These are phyloP conservation scores for Drosophila melanica DNA, from an alignment of 1,140 invertebrate genomes.

Conservation along the genomic window DNA sequence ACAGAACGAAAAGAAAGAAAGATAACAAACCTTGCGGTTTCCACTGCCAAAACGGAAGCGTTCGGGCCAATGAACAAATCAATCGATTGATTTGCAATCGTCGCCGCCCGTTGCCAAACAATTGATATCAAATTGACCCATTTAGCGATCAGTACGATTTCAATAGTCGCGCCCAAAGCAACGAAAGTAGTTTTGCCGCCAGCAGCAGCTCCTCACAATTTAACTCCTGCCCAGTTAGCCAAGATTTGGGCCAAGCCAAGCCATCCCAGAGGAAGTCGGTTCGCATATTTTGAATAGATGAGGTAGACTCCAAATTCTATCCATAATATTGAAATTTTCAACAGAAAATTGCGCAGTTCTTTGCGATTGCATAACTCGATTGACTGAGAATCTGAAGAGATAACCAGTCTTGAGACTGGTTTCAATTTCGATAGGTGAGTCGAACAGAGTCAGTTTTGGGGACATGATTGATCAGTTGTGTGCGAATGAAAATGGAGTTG, in stretches of 20 bases:
- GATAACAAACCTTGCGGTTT: conserved; percentile 24
- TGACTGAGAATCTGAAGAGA: conserved; percentile 14
- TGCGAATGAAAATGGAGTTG: not conserved
- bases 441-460: not conserved
- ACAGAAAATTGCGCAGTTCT: conserved; percentile 76
- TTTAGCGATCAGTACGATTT: conserved; percentile 73
- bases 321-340: conserved; percentile 18
- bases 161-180: conserved; percentile 67
- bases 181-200: conserved; percentile 60
- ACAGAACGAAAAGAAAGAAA: not conserved
- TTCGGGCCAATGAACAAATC: conserved; percentile 35
- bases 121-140: conserved; percentile 78
- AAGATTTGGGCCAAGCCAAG: not conserved
- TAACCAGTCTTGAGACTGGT: conserved; percentile 8
- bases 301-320: not conserved
- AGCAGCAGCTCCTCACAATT: conserved; percentile 27
- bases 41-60: conserved; percentile 69
- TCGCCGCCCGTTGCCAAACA: conserved; percentile 49
- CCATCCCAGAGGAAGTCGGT: conserved; percentile 54
- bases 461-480: not conserved
- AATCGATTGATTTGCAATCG: conserved; percentile 68
- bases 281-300: not conserved
- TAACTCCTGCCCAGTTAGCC: conserved; percentile 33
- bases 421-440: conserved; percentile 51
- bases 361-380: conserved; percentile 64